Base-by-base conservation (phyloP, 2,113 vertebrate genomes). In the Athene cunicularia region DNA sequence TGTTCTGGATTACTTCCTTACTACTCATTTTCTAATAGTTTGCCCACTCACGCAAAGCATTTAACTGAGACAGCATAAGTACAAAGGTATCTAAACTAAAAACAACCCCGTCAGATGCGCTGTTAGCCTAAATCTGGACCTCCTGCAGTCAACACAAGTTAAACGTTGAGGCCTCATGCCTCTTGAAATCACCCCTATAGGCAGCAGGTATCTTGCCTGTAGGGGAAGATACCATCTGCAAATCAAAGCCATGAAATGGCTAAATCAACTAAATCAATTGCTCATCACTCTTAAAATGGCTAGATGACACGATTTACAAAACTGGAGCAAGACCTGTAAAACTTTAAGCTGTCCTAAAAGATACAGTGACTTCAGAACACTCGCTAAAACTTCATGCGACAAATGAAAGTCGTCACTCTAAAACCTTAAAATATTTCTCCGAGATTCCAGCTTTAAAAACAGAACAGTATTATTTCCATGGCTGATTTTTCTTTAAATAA, bases 401-500 rank as follows among this genome's bases (percentile, higher is more conserved):
- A 93, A 86, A 68, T 15, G 4, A 16, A 87, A 93, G 66, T n/a
- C 79, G 73, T 52, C 85, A 71, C 75, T 95, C 76, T 63, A 80
- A 96, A 97, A 95, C 35, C 58, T 80, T 90, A 28, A 80, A 71
- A 75, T 72, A 95, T 52, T 97, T 93, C 71, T 91, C 73, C 92
- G 72, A 14, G 55, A 80, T 95, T 93, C 77, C 84, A 80, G 79
- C 79, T 93, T 91, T 91, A 80, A 89, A 95, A 97, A 93, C 62
- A 92, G 79, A 74, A 90, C n/a, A 52, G 23, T 33, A 90, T 89
- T 92, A 94, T 77, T 80, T 88, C 67, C 73, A 37, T 47, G 64
- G 88, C 85, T 92, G 79, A 91, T 81, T 90, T 90, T 92, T 84
- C 89, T 87, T 96, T 91, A 75, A 96, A 95, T 60, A 70, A 92